These are phyloP conservation scores for Spea multiplicata DNA, from an alignment of 2,113 vertebrate species.

Conservation along the genomic window DNA sequence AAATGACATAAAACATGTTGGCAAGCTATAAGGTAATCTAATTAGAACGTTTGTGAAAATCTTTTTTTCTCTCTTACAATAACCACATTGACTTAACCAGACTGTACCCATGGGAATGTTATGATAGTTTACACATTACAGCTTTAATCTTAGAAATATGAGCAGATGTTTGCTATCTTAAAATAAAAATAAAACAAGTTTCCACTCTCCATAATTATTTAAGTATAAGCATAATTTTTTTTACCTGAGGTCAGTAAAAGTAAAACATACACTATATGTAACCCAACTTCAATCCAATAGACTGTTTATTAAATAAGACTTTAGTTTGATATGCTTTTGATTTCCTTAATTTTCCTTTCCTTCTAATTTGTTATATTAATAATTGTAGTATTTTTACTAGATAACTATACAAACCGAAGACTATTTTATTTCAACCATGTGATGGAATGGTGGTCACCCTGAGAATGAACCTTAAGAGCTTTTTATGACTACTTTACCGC, in stretches of 20 bases:
- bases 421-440: no score
- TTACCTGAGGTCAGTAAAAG: no score
- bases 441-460: no score
- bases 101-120: neutral
- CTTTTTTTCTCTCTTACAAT: neutral
- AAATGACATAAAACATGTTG: conserved; percentile 17
- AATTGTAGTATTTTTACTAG: no score
- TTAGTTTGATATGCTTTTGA: neutral
- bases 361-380: no score
- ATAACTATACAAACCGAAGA: no score
- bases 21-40: conserved; percentile 3
- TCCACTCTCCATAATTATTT: neutral
- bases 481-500: no score
- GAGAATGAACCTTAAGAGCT: no score
- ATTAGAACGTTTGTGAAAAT: conserved; percentile 17
- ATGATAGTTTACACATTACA: neutral
- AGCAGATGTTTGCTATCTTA: neutral
- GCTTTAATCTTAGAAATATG: neutral
- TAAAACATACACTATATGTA: neutral
- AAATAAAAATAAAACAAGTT: neutral
- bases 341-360: no score
- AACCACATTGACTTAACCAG: neutral
- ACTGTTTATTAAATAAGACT: neutral
- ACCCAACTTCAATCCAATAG: neutral
- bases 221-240: neutral